Percentiles rank a stretch among this genome's conserved stretches.
These are phyloP conservation scores for Choloepus didactylus DNA, from an alignment of 2,797 vertebrate species.

Conservation along the genomic window DNA sequence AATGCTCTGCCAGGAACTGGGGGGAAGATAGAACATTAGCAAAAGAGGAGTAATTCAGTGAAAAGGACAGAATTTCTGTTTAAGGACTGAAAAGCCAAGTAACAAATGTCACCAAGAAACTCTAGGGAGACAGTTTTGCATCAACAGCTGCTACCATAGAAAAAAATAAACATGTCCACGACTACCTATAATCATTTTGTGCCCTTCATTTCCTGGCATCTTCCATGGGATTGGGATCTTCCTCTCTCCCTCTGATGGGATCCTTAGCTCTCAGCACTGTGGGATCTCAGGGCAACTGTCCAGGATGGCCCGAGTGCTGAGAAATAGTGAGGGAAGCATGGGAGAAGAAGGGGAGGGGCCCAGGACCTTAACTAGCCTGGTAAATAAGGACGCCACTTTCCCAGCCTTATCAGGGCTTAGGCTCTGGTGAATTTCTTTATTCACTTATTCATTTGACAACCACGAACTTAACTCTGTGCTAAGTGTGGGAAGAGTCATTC, in stretches of 20 bases:
- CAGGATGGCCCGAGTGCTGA: not conserved
- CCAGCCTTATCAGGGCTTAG: not conserved
- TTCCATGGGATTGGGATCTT: not conserved
- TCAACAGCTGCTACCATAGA: not conserved
- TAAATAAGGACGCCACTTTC: not conserved
- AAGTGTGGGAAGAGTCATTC: not conserved
- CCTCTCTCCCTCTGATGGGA: not conserved
- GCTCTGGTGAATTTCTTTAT: not conserved
- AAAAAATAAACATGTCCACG: not conserved
- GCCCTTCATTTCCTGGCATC: not conserved
- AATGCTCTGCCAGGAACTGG: constrained; percentile 66
- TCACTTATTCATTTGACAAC: not conserved
- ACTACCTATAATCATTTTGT: not conserved
- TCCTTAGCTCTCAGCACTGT: not conserved
- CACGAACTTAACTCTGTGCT: accelerated
- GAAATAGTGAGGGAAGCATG: not conserved
- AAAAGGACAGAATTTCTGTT: constrained; percentile 75
- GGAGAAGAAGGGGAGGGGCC: not conserved
- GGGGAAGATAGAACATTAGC: constrained; percentile 76
- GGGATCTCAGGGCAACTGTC: accelerated
- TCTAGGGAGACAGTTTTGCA: constrained; percentile 58
- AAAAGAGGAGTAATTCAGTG: constrained; percentile 68
- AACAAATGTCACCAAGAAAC: constrained; percentile 82
- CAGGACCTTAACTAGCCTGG: not conserved
- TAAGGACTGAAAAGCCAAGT: constrained; percentile 83